Base-by-base conservation (phyloP, 2,888 invertebrate genomes). In the Drosophila melanosoma region DNA sequence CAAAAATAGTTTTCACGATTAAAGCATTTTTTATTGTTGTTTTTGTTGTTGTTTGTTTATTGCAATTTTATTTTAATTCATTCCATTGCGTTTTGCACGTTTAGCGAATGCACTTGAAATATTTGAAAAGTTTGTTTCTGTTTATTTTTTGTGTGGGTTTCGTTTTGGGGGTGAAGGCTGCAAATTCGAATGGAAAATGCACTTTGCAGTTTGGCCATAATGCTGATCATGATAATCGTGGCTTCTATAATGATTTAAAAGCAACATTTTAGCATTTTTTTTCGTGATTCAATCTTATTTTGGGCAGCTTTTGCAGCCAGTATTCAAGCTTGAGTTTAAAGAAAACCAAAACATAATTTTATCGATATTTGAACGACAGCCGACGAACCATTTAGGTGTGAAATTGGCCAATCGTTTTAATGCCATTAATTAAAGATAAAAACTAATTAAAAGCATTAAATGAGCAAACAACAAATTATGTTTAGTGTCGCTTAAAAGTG, bases 1-100 rank as follows among this genome's bases (percentile, higher is more conserved):
- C 69, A 64, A 64, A 76, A 76, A 76, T 52, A 59, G 56, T 77
- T 72, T 76, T 72, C 65, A 69, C 69, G 68, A 68, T 65, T 68
- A 29, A 3, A 63, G 5, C 26, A 52, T 52, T 49, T 26, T 26
- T 36, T 17, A 32, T 26, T 12, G n/a, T n/a, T n/a, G n/a, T 36
- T 53, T 49, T 52, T 33, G 5, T 15, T 52, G 29, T 70, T 52
- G 42, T 48, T 45, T 29, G 29, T 8, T 15, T 15, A 45, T 45
- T 1, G 23, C 66, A 33, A 23, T 45, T 52, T 58, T 65, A 32
- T 69, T 57, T 57, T 51, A 8, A 45, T 61, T 63, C 12, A 49
- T 76, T 54, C 15, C 45, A 57, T 77, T 77, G 76, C 76, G 54
- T 78, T 76, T 76, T 60, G 58, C 76, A 77, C 76, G 76, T 77